These are phyloP conservation scores for Rhagonycha lutea DNA, from an alignment of 2,888 invertebrate genomes.

Conservation along the genomic window DNA sequence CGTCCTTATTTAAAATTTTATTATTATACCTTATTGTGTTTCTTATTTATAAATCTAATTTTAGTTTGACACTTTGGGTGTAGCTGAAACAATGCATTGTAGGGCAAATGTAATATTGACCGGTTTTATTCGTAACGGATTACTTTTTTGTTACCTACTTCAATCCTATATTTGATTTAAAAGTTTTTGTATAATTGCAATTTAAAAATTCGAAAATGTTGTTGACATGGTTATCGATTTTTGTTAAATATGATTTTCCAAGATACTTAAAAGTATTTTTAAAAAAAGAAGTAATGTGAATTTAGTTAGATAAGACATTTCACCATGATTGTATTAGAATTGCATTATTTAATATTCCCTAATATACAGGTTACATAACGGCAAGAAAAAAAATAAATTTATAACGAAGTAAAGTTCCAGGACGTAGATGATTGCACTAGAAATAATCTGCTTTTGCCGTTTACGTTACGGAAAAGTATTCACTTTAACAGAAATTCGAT, in stretches of 20 bases:
- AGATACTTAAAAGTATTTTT: background rate
- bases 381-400: background rate
- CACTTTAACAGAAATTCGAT: conserved; percentile 5
- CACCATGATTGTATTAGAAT: background rate
- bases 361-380: background rate
- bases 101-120: background rate
- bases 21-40: background rate
- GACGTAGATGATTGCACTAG: background rate
- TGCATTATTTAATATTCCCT: background rate
- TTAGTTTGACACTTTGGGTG: background rate
- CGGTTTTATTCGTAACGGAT: background rate
- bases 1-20: background rate
- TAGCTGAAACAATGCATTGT: background rate
- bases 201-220: background rate
- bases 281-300: background rate
- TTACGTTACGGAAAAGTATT: conserved; percentile 13
- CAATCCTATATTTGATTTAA: background rate
- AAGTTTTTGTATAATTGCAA: background rate
- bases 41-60: background rate
- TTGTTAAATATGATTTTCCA: background rate
- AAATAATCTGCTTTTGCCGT: background rate
- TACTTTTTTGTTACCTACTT: background rate
- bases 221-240: background rate
- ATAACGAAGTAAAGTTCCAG: background rate
- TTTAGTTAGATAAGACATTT: background rate